A percentile compares a stretch with the other conserved stretches of the same genome.
phyloP scores from a whole-genome alignment of 2,888 invertebrate species.

The Reticulitermes lucifugus region DNA sequence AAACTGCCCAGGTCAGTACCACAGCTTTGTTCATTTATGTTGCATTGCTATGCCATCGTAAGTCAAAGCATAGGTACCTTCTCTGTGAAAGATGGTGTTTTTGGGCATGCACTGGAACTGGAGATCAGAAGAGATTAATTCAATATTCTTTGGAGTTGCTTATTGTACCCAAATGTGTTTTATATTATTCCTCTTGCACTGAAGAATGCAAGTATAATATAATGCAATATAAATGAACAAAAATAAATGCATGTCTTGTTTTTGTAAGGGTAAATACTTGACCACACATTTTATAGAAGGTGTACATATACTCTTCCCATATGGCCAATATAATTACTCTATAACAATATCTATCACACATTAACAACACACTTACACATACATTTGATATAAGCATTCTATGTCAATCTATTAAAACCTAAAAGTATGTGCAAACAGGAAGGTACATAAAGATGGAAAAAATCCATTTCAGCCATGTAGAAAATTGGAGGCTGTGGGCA shows the following conservation, averaged over 20 bases:
- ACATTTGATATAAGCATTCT: slow-evolving; percentile 4
- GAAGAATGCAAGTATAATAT: neutral
- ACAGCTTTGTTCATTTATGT: slow-evolving; percentile 34
- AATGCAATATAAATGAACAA: slow-evolving; percentile 31
- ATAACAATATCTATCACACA: slow-evolving; percentile 32
- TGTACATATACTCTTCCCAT: slow-evolving; percentile 16
- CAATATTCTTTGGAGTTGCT: neutral
- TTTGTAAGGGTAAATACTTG: slow-evolving; percentile 36
- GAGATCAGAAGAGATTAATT: neutral
- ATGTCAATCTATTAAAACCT: slow-evolving; percentile 24
- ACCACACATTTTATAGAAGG: slow-evolving; percentile 23
- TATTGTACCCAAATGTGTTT: neutral
- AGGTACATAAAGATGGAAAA: neutral
- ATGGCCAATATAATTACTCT: slow-evolving; percentile 36
- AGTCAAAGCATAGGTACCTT: slow-evolving; percentile 4
- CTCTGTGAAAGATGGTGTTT: neutral
- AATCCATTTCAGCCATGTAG: neutral
- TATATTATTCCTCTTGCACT: neutral
- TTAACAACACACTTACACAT: neutral
- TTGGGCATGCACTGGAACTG: neutral
- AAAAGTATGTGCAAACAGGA: slow-evolving; percentile 12
- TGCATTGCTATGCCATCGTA: neutral
- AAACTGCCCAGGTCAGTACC: slow-evolving; percentile 1
- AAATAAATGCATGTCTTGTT: slow-evolving; percentile 22
- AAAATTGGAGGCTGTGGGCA: neutral